Conservation (phyloP, 2,797 vertebrate species). For the Anisognathus igniventris region DNA sequence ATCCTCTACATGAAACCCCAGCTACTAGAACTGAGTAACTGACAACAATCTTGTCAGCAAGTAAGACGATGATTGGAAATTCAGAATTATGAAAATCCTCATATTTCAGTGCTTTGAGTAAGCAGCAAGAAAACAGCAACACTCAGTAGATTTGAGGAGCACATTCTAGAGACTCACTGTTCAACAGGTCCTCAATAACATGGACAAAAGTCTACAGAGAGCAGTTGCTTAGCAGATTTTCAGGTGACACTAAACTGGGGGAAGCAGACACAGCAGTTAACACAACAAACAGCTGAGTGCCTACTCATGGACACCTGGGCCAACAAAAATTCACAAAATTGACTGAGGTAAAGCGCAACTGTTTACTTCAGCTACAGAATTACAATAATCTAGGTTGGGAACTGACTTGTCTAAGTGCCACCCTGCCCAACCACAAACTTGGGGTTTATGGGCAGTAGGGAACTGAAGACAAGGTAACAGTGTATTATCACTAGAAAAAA, state of each 20-base stretch:
- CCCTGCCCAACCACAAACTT: neutral
- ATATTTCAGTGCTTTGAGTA: neutral
- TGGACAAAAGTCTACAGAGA: neutral
- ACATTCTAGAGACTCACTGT: neutral
- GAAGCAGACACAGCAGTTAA: neutral
- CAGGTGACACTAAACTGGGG: neutral
- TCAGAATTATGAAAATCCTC: neutral
- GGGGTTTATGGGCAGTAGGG: neutral
- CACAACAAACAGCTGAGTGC: neutral
- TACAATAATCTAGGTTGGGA: neutral
- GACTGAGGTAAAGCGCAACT: neutral
- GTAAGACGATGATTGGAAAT: neutral
- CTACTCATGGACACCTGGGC: neutral
- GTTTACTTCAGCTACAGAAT: neutral
- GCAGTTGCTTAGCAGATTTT: neutral
- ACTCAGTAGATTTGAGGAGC: neutral
- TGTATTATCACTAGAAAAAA: neutral
- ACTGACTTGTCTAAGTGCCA: neutral
- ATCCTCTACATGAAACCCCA: neutral
- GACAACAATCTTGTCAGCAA: neutral
- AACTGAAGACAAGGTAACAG: neutral
- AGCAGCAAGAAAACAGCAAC: neutral
- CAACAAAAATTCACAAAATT: neutral
- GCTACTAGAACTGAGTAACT: neutral
- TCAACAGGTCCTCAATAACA: neutral